Conservation (phyloP, 2,888 invertebrate species). For the Pollenia griseotomentosa region DNA sequence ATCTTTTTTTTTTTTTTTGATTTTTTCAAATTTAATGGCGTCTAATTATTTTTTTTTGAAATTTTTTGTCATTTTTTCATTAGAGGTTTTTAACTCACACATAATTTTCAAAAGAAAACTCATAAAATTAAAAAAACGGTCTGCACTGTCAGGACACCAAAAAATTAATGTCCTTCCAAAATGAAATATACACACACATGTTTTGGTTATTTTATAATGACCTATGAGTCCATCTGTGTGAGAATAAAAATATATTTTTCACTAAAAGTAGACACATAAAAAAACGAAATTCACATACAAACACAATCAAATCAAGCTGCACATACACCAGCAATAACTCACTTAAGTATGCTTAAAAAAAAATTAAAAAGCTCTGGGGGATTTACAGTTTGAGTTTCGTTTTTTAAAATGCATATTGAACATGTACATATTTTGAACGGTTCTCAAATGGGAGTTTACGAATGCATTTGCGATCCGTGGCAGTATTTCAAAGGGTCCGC, state of each 20-base stretch:
- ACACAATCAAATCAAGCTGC: background rate
- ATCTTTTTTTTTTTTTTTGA: background rate
- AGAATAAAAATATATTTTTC: slow-evolving; percentile 27
- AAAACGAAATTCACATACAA: slow-evolving; percentile 7
- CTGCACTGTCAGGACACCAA: slow-evolving; percentile 2
- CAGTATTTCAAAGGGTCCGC: too few species aligned
- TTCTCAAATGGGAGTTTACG: too few species aligned
- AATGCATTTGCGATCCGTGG: too few species aligned
- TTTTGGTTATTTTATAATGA: background rate
- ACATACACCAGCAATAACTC: slow-evolving; percentile 10
- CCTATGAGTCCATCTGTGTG: background rate
- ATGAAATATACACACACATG: slow-evolving; percentile 8
- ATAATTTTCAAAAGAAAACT: background rate
- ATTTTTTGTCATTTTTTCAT: slow-evolving; percentile 31
- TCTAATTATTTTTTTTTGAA: slow-evolving; percentile 32
- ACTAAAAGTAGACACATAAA: background rate
- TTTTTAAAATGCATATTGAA: too few species aligned
- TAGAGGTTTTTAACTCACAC: slow-evolving; percentile 14
- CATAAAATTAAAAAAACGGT: slow-evolving; percentile 33
- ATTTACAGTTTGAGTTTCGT: too few species aligned
- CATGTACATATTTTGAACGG: too few species aligned
- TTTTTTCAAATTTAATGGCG: background rate
- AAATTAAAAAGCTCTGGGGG: background rate
- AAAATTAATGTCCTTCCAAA: slow-evolving; percentile 12
- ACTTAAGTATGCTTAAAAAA: slow-evolving; percentile 45